These are phyloP conservation scores for Lasioglossum pauxillum DNA, from an alignment of 2,888 invertebrate species.

Conservation along the genomic window DNA sequence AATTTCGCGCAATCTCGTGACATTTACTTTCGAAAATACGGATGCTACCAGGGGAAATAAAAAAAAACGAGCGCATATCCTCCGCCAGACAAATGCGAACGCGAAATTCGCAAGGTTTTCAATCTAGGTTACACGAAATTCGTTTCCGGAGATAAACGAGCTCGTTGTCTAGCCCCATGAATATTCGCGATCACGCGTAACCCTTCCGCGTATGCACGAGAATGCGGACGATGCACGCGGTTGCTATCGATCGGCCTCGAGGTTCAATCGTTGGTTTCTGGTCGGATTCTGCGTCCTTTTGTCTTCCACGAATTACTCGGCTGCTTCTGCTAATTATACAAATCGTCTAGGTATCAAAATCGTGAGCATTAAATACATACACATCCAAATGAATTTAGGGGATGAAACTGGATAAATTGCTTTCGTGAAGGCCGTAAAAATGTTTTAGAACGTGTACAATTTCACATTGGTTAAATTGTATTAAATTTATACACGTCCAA, in stretches of 20 bases:
- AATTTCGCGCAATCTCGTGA: slow-evolving; percentile 8
- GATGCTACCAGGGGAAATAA: not conserved
- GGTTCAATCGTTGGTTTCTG: slow-evolving; percentile 23
- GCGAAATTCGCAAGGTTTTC: slow-evolving; percentile 27
- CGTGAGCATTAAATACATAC: not conserved
- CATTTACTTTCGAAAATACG: slow-evolving; percentile 10
- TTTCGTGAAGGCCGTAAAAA: no score
- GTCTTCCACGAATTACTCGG: not conserved
- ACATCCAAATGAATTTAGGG: not conserved
- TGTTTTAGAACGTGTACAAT: not conserved
- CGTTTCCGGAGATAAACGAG: slow-evolving; percentile 55
- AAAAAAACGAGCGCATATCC: not conserved
- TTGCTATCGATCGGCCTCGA: slow-evolving; percentile 33
- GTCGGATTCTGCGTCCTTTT: not conserved
- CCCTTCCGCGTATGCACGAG: slow-evolving; percentile 22
- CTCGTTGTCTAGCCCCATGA: slow-evolving; percentile 40
- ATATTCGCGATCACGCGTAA: slow-evolving; percentile 57
- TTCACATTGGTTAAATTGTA: not conserved
- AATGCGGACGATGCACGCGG: slow-evolving; percentile 3
- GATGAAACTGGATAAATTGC: not conserved
- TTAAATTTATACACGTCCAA: not conserved
- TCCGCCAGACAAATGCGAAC: slow-evolving; percentile 34
- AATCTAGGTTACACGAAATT: slow-evolving; percentile 60
- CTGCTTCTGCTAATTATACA: slow-evolving; percentile 7
- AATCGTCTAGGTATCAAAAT: not conserved